Conservation (phyloP, 2,888 invertebrate species). For the Megaustenia siamemsis region DNA sequence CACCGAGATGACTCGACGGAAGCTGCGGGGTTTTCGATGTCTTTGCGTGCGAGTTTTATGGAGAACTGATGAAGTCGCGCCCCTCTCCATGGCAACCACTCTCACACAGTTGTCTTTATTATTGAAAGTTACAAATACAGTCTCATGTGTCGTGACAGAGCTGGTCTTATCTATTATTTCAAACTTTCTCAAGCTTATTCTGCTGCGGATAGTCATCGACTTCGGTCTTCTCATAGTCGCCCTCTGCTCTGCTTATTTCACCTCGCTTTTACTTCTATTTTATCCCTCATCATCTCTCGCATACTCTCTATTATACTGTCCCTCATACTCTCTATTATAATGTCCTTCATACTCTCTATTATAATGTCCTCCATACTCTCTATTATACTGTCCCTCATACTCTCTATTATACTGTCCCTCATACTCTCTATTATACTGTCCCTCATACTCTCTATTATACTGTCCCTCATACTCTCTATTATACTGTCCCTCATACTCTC, state of each 20-base stretch:
- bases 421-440: too few species aligned
- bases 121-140: slow-evolving; percentile 8
- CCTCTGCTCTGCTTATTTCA: not conserved
- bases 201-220: not conserved
- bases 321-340: slow-evolving; percentile 19
- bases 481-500: too few species aligned
- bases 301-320: slow-evolving; percentile 29
- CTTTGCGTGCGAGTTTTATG: slow-evolving; percentile 51
- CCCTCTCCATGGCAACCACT: not conserved
- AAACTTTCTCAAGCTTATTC: not conserved
- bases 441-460: too few species aligned
- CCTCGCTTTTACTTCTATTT: slow-evolving; percentile 11
- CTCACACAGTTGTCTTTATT: slow-evolving; percentile 16
- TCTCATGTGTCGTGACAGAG: not conserved
- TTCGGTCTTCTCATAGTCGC: too few species aligned
- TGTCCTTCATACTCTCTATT: not conserved
- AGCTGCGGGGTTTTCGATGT: slow-evolving; percentile 24
- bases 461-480: too few species aligned
- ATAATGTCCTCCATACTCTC: not conserved
- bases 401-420: too few species aligned
- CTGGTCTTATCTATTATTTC: not conserved
- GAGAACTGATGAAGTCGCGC: slow-evolving; percentile 21
- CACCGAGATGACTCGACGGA: slow-evolving; percentile 39
- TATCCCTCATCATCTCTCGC: slow-evolving; percentile 11
- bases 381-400: too few species aligned